A percentile compares a stretch with the other conserved stretches of the same genome.
These are phyloP conservation scores for Cebidichthys violaceus DNA, from an alignment of 2,113 vertebrate species.

Conservation along the genomic window DNA sequence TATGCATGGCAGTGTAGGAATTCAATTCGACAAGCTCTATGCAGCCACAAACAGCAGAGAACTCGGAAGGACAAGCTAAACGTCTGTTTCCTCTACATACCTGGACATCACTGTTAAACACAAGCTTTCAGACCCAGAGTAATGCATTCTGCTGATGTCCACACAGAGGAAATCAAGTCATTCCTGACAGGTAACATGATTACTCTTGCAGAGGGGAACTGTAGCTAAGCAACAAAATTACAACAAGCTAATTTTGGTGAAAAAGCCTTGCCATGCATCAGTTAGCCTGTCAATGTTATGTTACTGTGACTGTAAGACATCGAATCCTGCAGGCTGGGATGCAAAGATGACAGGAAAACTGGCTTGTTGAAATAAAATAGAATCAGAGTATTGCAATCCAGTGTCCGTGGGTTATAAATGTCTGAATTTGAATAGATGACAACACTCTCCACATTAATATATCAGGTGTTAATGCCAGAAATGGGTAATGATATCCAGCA, in stretches of 20 bases:
- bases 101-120: conserved; percentile 1
- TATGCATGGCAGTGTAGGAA: not conserved
- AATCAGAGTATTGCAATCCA: not conserved
- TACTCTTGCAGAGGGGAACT: conserved; percentile 9
- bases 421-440: not conserved
- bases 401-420: not conserved
- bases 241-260: conserved; percentile 35
- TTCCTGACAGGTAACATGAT: conserved; percentile 34
- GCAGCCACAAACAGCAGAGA: conserved; percentile 21
- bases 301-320: conserved; percentile 26
- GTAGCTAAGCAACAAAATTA: conserved; percentile 59
- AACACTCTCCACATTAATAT: not conserved
- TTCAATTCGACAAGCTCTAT: not conserved
- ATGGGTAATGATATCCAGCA: not conserved
- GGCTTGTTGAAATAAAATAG: not conserved
- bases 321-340: not conserved
- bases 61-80: conserved; percentile 9
- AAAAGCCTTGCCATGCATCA: conserved; percentile 28
- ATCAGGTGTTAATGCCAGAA: not conserved
- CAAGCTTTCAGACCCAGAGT: conserved; percentile 32
- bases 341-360: not conserved
- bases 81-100: not conserved
- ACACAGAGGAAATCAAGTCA: conserved; percentile 28
- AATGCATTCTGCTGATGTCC: conserved; percentile 41
- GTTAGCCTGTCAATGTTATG: conserved; percentile 28